Conservation (phyloP, 2,113 vertebrate species). For the Scalopus aquaticus region DNA sequence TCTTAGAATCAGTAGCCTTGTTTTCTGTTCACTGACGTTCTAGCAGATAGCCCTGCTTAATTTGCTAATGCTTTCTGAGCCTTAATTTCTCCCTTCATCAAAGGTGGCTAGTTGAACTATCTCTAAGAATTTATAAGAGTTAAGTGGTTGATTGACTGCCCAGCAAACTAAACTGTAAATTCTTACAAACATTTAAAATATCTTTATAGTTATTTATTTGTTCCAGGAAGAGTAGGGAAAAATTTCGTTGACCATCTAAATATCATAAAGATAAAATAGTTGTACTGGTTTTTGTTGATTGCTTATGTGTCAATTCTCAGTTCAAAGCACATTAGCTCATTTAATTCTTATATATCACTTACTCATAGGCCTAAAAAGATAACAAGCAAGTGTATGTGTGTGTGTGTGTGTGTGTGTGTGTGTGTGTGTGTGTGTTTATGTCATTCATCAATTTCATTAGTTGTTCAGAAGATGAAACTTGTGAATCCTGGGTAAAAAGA, state of each 20-base stretch:
- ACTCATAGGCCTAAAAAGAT: background rate
- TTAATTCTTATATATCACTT: background rate
- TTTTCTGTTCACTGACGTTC: background rate
- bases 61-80: background rate
- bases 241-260: background rate
- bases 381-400: background rate
- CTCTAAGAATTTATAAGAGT: background rate
- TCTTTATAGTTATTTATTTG: background rate
- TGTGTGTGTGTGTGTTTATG: no score
- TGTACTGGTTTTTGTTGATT: background rate
- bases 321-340: background rate
- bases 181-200: background rate
- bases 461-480: background rate
- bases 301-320: background rate
- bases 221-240: background rate
- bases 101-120: background rate
- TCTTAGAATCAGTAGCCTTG: background rate
- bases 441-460: background rate
- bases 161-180: background rate
- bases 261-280: slow-evolving; percentile 12
- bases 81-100: background rate
- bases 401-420: no score
- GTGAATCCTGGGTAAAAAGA: background rate
- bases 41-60: background rate
- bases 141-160: background rate